These are phyloP conservation scores for Baryphthengus martii DNA, from an alignment of 2,113 vertebrate genomes.

Conservation along the genomic window DNA sequence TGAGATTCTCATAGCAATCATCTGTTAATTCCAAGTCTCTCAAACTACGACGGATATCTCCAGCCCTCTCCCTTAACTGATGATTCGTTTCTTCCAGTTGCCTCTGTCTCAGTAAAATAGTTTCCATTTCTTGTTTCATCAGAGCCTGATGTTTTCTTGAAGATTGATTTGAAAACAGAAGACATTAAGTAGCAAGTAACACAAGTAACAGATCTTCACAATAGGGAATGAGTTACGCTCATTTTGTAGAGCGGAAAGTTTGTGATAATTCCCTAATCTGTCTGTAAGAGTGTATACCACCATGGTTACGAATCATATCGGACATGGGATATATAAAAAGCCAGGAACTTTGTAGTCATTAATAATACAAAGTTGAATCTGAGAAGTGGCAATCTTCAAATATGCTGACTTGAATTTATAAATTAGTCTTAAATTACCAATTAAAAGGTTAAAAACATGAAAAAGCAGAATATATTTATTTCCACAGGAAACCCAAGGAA, in stretches of 20 bases:
- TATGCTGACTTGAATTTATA: background rate
- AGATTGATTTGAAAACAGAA: constrained; percentile 31
- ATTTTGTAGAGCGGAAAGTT: background rate
- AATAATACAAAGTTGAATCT: background rate
- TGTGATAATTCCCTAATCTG: too few species aligned
- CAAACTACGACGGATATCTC: constrained; percentile 86
- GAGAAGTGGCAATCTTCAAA: background rate
- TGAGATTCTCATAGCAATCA: constrained; percentile 83
- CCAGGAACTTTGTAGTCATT: background rate
- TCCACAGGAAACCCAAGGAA: background rate
- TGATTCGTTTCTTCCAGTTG: constrained; percentile 91
- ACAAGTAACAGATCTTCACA: background rate
- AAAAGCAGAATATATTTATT: background rate
- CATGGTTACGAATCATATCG: background rate
- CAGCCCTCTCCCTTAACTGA: constrained; percentile 87
- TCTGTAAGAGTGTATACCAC: background rate
- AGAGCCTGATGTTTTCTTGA: constrained; percentile 89
- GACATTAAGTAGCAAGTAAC: background rate
- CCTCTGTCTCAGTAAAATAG: constrained; percentile 88
- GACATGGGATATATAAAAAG: background rate
- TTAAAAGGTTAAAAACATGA: background rate
- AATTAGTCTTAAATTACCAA: background rate
- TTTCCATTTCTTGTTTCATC: constrained; percentile 95
- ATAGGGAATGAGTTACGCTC: background rate
- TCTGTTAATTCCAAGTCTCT: constrained; percentile 87